Evolutionary conservation across 2,888 invertebrate genomes (phyloP), one percentile per base, ranked within the genome.

Genomic region (Syritta pipiens): DNA sequence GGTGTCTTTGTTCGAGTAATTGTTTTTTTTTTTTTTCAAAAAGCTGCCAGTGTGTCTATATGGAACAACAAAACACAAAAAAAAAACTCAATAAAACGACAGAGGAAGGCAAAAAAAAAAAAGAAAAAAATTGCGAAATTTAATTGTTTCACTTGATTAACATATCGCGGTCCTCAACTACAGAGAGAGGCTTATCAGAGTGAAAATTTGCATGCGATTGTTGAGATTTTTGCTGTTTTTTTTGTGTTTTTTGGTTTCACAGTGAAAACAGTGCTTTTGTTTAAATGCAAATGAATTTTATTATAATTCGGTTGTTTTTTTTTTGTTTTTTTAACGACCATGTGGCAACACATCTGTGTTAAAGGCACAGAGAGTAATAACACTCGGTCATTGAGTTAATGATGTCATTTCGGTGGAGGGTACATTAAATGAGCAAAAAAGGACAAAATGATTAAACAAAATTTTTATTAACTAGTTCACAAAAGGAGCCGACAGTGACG

Each of bases 121-220:
- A 57, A 40, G 48, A 22, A 67, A 67, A 44, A 67, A 72, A 62
- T 48, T 32, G 24, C 57, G 24, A 65, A 72, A 74, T 79, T 79
- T 79, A 79, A 79, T 79, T 79, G 79, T 79, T 79, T 79, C 46
- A 62, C 67, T 74, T 74, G 79, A 79, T 79, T 74, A 79, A 79
- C 67, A 74, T 79, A 79, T 79, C 72, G 60, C 46, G 14, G 67
- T 49, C 44, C 57, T 55, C 67, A 60, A 17, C 51, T 35, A 24
- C 51, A 48, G 51, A 28, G n/a, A 17, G 46, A 22, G 40, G 59
- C 72, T 77, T 77, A 79, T 79, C 79, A 68, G 12, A 35, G 37
- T 48, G 17, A 35, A 62, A 62, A 62, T 35, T 48, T 35, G 48
- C 49, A 63, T 49, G 35, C 49, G 46, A 30, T 60, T 60, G 37